phyloP scores from a whole-genome alignment of 2,797 vertebrate genomes.

The Euphonia xanthogaster region DNA sequence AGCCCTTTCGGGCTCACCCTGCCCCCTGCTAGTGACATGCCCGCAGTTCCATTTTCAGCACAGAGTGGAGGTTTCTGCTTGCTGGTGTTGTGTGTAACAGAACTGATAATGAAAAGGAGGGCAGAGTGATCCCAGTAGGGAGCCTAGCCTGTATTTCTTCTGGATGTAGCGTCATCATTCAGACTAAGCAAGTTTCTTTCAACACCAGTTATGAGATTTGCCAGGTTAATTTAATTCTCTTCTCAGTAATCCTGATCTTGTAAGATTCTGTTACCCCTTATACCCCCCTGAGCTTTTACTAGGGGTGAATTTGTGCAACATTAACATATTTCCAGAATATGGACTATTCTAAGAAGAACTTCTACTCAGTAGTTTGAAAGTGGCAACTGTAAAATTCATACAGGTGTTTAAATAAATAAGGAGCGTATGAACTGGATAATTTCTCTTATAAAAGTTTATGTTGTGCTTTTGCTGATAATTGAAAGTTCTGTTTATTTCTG shows the following conservation, averaged over 20 bases:
- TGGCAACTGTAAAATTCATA: not conserved
- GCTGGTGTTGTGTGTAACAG: not conserved
- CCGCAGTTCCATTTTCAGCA: not conserved
- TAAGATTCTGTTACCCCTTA: not conserved
- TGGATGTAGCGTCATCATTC: not conserved
- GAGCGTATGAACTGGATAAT: not conserved
- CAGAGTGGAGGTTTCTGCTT: not conserved
- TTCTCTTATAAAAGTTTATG: not conserved
- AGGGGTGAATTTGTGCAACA: not conserved
- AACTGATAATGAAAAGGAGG: not conserved
- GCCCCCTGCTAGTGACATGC: not conserved
- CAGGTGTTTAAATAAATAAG: not conserved
- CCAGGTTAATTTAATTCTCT: not conserved
- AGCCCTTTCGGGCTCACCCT: accelerated
- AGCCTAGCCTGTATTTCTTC: not conserved
- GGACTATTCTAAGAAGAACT: not conserved
- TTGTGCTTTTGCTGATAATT: not conserved
- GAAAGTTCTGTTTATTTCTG: not conserved
- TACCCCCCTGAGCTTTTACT: not conserved
- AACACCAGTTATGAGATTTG: not conserved
- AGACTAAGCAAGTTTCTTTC: not conserved
- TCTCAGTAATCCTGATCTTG: not conserved
- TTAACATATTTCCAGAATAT: not conserved
- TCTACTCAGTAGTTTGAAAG: not conserved
- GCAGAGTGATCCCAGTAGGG: accelerated